Evolutionary conservation across 2,113 vertebrate species (phyloP).

Genomic region (Myxocyprinus asiaticus): DNA sequence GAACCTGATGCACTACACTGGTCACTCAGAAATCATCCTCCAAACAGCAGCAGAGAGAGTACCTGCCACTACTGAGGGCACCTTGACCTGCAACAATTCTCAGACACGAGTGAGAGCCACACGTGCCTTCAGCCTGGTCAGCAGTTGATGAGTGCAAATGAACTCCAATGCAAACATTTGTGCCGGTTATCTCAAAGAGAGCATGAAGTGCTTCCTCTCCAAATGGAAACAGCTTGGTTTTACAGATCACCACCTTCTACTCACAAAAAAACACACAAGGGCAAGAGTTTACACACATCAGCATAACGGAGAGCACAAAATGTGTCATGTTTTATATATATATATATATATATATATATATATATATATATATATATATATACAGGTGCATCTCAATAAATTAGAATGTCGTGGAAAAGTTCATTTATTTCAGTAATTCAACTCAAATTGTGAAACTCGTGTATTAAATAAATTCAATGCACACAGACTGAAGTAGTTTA

Average conservation of each 20-base stretch:
- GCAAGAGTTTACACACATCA: background rate
- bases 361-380: too few species aligned
- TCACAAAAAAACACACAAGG: background rate
- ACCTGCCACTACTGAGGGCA: background rate
- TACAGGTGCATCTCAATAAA: too few species aligned
- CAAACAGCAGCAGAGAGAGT: too few species aligned
- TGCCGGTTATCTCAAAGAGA: background rate
- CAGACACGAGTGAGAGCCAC: too few species aligned
- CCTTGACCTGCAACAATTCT: background rate
- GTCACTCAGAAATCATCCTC: background rate
- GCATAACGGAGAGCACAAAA: background rate
- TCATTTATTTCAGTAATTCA: too few species aligned
- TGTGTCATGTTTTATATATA: too few species aligned
- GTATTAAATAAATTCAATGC: too few species aligned
- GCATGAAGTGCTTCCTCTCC: background rate
- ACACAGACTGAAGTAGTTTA: too few species aligned
- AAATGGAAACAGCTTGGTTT: background rate
- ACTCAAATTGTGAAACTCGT: too few species aligned
- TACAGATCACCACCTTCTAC: background rate
- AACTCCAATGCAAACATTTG: background rate
- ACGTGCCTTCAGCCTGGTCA: too few species aligned
- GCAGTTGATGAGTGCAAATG: background rate
- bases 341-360: too few species aligned
- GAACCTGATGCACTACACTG: background rate
- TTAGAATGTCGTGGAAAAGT: too few species aligned